These are phyloP conservation scores for Deilephila porcellus DNA, from an alignment of 2,888 invertebrate species.

Conservation along the genomic window DNA sequence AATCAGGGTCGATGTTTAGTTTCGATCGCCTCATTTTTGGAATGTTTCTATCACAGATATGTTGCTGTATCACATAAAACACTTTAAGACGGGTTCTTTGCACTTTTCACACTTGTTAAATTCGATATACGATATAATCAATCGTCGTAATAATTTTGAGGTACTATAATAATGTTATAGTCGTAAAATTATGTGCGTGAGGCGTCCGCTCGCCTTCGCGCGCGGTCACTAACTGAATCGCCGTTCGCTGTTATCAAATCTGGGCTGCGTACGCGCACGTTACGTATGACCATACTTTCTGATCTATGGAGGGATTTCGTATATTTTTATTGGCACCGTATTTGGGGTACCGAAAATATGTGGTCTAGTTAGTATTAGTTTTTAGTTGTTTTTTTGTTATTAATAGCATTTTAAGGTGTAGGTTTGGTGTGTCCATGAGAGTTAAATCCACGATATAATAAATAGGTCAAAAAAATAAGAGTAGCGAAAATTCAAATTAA, in stretches of 20 bases:
- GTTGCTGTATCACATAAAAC: conserved; percentile 40
- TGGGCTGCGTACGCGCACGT: conserved; percentile 24
- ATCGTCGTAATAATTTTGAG: too few species aligned
- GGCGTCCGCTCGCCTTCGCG: conserved; percentile 30
- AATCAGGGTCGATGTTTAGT: conserved; percentile 72
- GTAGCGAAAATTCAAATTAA: too few species aligned
- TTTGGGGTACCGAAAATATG: background rate
- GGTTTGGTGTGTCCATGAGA: too few species aligned
- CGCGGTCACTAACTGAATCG: conserved; percentile 26
- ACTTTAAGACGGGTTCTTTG: background rate
- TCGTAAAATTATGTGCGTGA: background rate
- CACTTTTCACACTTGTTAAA: background rate
- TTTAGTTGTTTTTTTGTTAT: too few species aligned
- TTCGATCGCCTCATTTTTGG: conserved; percentile 69
- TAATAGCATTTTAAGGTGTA: too few species aligned
- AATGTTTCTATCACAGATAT: conserved; percentile 31
- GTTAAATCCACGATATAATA: too few species aligned
- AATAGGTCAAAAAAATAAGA: too few species aligned
- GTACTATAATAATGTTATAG: background rate
- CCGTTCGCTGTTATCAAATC: conserved; percentile 10
- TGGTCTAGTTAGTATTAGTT: background rate
- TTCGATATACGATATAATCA: too few species aligned
- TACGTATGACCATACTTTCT: conserved; percentile 14
- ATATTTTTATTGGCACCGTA: background rate
- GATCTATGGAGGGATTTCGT: conserved; percentile 9